A percentile compares a stretch with the other conserved stretches of the same genome.
phyloP scores from a whole-genome alignment of 2,113 vertebrate species.

The Euleptes europaea region DNA sequence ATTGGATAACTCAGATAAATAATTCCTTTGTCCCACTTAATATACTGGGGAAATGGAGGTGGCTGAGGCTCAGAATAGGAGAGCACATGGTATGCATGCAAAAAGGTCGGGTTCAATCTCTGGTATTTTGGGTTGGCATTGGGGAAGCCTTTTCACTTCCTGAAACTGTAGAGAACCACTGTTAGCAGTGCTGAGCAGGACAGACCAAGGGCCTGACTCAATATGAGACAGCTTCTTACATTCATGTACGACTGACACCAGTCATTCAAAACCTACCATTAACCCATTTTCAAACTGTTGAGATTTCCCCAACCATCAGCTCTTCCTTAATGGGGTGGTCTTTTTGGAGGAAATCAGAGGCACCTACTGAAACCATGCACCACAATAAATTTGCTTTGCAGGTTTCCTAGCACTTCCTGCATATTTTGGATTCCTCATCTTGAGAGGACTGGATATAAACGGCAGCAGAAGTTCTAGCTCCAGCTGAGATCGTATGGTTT shows the following conservation, averaged over 20 bases:
- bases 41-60: background rate
- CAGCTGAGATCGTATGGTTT: constrained; percentile 2
- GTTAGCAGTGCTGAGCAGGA: too few relatives aligned
- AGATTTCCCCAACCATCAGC: background rate
- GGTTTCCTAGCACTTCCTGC: background rate
- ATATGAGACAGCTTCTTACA: too few relatives aligned
- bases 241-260: too few relatives aligned
- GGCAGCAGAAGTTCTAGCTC: background rate
- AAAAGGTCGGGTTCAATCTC: too few relatives aligned
- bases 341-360: background rate
- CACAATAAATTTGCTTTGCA: background rate
- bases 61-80: too few relatives aligned
- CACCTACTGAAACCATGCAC: background rate
- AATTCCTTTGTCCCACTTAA: background rate
- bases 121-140: too few relatives aligned
- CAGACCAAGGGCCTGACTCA: too few relatives aligned
- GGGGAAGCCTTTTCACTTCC: too few relatives aligned
- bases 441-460: background rate
- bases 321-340: background rate
- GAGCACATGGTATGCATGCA: too few relatives aligned
- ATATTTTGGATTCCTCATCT: background rate
- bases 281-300: background rate
- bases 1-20: background rate
- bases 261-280: background rate
- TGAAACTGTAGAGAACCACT: too few relatives aligned